phyloP scores from a whole-genome alignment of 2,888 invertebrate species.

The Leucophora obtusa region DNA sequence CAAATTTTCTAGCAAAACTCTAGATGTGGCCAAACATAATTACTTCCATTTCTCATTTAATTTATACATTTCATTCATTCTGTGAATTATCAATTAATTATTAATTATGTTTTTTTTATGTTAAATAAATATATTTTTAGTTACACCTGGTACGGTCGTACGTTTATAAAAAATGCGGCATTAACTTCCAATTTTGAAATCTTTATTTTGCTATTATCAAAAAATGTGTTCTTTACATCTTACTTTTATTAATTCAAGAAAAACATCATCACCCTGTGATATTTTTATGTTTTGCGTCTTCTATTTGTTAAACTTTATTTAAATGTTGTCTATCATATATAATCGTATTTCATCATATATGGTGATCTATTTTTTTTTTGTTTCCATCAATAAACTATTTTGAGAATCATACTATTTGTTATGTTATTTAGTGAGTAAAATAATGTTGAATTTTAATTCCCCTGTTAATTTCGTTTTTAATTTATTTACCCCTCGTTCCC shows the following conservation, averaged over 20 bases:
- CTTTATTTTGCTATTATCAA: slow-evolving; percentile 12
- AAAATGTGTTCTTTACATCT: slow-evolving; percentile 1
- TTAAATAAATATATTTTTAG: slow-evolving; percentile 67
- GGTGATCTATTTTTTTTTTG: not conserved
- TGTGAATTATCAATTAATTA: slow-evolving; percentile 12
- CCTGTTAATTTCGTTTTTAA: not conserved
- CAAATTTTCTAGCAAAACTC: no score
- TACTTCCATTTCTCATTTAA: not conserved
- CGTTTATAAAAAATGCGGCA: slow-evolving; percentile 69
- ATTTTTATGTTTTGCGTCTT: slow-evolving; percentile 49
- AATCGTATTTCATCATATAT: not conserved
- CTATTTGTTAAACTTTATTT: slow-evolving; percentile 5
- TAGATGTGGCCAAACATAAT: no score
- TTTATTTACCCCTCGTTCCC: not conserved
- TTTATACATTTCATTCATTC: not conserved
- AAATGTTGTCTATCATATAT: not conserved
- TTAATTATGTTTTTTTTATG: slow-evolving; percentile 39
- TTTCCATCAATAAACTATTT: not conserved
- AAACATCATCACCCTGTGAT: slow-evolving; percentile 52
- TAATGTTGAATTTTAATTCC: slow-evolving; percentile 48
- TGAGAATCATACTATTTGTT: not conserved
- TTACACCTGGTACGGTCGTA: slow-evolving; percentile 74
- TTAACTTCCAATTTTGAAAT: slow-evolving; percentile 14
- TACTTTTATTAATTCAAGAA: slow-evolving; percentile 9
- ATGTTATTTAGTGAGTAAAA: slow-evolving; percentile 60